These are phyloP conservation scores for Lissonota sp. DNA, from an alignment of 2,888 invertebrate species.

Conservation along the genomic window DNA sequence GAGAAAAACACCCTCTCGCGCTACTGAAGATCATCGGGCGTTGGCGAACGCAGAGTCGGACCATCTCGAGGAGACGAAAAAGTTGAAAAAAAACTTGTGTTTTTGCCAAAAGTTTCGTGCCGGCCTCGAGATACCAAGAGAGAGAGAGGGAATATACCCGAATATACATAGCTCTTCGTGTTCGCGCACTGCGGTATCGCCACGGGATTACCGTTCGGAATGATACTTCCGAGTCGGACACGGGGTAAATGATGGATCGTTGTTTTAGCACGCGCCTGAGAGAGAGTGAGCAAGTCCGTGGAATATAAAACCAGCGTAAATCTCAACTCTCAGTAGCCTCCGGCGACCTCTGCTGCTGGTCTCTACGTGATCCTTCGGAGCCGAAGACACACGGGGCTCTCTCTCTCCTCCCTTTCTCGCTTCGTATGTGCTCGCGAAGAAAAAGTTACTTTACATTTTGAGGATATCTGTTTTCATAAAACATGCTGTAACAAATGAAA, in stretches of 20 bases:
- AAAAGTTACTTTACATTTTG: conserved; percentile 66
- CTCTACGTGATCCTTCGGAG: conserved; percentile 46
- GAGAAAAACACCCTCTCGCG: conserved; percentile 32
- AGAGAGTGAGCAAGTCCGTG: conserved; percentile 61
- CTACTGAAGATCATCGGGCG: conserved; percentile 30
- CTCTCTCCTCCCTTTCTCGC: not conserved
- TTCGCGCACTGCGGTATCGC: conserved; percentile 69
- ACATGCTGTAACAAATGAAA: not conserved
- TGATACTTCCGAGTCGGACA: conserved; percentile 80
- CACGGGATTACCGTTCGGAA: conserved; percentile 76
- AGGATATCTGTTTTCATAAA: conserved; percentile 6
- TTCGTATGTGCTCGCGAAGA: not conserved
- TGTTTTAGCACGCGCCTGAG: conserved; percentile 62
- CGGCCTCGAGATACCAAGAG: conserved; percentile 70
- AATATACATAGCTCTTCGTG: conserved; percentile 21
- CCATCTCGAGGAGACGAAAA: conserved; percentile 45
- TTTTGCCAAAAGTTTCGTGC: conserved; percentile 73
- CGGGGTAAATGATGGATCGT: conserved; percentile 82
- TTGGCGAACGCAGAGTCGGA: conserved; percentile 35
- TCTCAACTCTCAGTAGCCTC: conserved; percentile 73
- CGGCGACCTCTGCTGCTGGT: conserved; percentile 28
- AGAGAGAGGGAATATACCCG: conserved; percentile 19
- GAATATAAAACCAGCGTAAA: conserved; percentile 82
- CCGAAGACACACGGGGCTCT: conserved; percentile 4
- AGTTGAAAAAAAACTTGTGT: conserved; percentile 65